Evolutionary conservation across 2,113 vertebrate species (phyloP).

Genomic region (Piaya cayana): DNA sequence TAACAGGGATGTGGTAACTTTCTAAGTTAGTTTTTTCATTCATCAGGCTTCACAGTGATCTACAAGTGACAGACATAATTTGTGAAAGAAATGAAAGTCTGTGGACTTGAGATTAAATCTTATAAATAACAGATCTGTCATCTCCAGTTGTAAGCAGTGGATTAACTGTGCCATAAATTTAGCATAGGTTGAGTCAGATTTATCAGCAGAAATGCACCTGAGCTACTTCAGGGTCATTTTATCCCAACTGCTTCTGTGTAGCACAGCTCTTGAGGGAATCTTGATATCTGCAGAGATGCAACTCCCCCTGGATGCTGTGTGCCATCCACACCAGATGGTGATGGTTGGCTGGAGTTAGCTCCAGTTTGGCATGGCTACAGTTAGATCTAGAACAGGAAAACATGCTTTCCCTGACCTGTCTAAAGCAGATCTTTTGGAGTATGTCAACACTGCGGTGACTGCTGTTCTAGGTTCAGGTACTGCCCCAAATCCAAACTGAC

Average conservation of each 20-base stretch:
- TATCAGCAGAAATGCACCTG: neutral
- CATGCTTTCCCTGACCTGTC: neutral
- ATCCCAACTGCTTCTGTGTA: neutral
- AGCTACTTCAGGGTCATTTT: neutral
- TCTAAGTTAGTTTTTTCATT: neutral
- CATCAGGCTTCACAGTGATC: neutral
- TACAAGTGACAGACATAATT: neutral
- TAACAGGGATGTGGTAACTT: neutral
- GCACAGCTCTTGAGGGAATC: neutral
- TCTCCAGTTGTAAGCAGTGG: neutral
- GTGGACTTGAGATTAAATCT: neutral
- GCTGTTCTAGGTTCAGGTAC: neutral
- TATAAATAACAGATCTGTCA: neutral
- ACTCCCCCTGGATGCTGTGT: neutral
- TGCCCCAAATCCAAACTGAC: neutral
- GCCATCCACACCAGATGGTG: rapidly evolving
- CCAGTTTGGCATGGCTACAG: rapidly evolving
- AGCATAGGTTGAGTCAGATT: neutral
- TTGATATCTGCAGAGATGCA: neutral
- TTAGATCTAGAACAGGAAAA: neutral
- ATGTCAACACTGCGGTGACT: rapidly evolving
- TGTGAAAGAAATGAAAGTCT: neutral
- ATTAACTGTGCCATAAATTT: neutral
- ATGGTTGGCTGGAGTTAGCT: neutral
- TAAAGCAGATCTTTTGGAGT: neutral